Evolutionary conservation across 2,113 vertebrate genomes (phyloP).

Genomic region (Cynoglossus semilaevis): DNA sequence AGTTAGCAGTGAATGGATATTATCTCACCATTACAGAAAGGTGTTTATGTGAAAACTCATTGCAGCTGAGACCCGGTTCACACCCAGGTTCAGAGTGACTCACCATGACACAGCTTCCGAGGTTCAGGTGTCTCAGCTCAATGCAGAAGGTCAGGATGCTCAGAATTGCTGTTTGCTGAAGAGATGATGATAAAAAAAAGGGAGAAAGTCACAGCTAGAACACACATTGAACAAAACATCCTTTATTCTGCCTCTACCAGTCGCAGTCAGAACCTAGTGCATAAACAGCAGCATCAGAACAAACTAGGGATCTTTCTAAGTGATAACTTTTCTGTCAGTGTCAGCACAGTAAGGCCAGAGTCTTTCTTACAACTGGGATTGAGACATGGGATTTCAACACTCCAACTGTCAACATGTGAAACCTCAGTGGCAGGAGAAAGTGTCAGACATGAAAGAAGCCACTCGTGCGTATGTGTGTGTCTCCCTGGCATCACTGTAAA

Average conservation of each 20-base stretch:
- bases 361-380: conserved; percentile 41
- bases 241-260: background rate
- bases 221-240: too few species aligned
- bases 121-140: conserved; percentile 91
- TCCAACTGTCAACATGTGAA: conserved; percentile 58
- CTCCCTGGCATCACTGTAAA: conserved; percentile 63
- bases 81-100: conserved; percentile 55
- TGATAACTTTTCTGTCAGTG: conserved; percentile 17
- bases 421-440: conserved; percentile 53
- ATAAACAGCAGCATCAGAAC: background rate
- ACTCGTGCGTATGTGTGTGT: conserved; percentile 35
- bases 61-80: background rate
- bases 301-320: conserved; percentile 20
- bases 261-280: too few species aligned
- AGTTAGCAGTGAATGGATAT: conserved; percentile 14
- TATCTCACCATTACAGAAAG: background rate
- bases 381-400: conserved; percentile 53
- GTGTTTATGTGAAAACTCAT: too few species aligned
- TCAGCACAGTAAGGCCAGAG: conserved; percentile 8
- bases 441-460: conserved; percentile 65
- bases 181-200: conserved; percentile 49
- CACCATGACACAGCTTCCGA: conserved; percentile 96
- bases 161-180: conserved; percentile 93
- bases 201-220: conserved; percentile 37
- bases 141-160: conserved; percentile 96